Evolutionary conservation across 2,888 invertebrate genomes (phyloP), one percentile per base, ranked within the genome.

Genomic region (Tribolium freemani): DNA sequence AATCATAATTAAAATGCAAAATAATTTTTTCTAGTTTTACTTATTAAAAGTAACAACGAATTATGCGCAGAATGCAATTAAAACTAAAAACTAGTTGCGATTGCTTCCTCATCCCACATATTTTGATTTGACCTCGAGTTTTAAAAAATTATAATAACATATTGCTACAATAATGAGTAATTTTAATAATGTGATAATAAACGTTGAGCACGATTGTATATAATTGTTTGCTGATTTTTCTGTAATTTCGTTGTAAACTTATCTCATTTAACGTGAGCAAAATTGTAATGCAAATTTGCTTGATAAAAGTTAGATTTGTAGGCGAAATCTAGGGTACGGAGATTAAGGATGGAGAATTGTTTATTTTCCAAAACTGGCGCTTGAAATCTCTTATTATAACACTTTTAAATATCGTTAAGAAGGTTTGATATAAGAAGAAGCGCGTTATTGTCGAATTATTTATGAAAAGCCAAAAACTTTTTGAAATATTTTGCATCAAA

Each of bases 61-160:
- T 20, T 58, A 20, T 58, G 45, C 8, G 45, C 26, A 46, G 48
- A 46, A 60, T 60, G 48, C 57, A 58, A 60, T 60, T 21, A 51
- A 54, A 54, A 54, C 26, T 54, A 10, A 54, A 54, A 54, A 54
- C 54, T 54, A n/a, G 54, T 54, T 30, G 46, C 45, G 57, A 45
- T 60, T 60, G 10, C 16, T 13, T 60, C 10, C 21, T 60, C 60
- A 10, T 20, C 46, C 58, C 16, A 58, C 58, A 44, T 44, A 44
- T 10, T 60, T 51, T 46, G 10, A 13, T 58, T 13, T 10, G 44
- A 48, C 60, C 60, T 60, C 60, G 60, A 26, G 10, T 60, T 46
- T 60, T 26, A 46, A 60, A 57, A 60, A 58, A 16, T 16, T 6
- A 13, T 58, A 45, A 45, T 45, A 31, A 58, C 10, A 38, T 44